These are phyloP conservation scores for Amorpha juglandis DNA, from an alignment of 2,888 invertebrate species.

Conservation along the genomic window DNA sequence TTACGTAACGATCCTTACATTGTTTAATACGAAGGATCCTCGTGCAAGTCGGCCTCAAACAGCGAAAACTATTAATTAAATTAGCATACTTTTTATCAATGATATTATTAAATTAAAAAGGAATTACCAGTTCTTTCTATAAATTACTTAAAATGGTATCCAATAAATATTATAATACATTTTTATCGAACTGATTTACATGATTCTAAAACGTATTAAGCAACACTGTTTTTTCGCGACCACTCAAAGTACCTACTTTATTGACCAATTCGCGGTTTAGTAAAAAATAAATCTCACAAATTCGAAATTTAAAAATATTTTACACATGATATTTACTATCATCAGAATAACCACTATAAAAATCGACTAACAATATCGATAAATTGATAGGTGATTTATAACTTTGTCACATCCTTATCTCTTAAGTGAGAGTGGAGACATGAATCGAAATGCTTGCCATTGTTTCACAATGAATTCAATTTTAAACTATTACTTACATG, in stretches of 20 bases:
- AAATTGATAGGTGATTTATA: conserved; percentile 27
- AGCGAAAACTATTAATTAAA: background rate
- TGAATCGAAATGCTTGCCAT: conserved; percentile 33
- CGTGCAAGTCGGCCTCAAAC: too few relatives aligned
- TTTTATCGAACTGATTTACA: conserved; percentile 1
- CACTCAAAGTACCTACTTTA: background rate
- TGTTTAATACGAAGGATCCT: too few relatives aligned
- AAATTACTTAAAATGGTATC: background rate
- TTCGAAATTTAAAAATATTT: conserved; percentile 1
- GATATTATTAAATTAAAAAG: background rate
- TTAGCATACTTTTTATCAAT: background rate
- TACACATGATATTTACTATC: background rate
- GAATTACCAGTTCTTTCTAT: background rate
- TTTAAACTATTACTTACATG: conserved; percentile 49
- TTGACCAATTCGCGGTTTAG: background rate
- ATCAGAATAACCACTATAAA: background rate
- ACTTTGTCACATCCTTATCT: conserved; percentile 29
- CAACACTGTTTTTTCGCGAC: background rate
- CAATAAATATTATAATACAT: background rate
- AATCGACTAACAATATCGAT: conserved; percentile 23
- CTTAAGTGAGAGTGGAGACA: conserved; percentile 4
- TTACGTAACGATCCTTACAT: too few relatives aligned
- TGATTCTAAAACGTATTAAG: background rate
- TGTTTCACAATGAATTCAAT: conserved; percentile 41
- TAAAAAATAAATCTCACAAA: background rate